phyloP scores from a whole-genome alignment of 2,888 invertebrate species.

The Eupeodes latifasciatus region DNA sequence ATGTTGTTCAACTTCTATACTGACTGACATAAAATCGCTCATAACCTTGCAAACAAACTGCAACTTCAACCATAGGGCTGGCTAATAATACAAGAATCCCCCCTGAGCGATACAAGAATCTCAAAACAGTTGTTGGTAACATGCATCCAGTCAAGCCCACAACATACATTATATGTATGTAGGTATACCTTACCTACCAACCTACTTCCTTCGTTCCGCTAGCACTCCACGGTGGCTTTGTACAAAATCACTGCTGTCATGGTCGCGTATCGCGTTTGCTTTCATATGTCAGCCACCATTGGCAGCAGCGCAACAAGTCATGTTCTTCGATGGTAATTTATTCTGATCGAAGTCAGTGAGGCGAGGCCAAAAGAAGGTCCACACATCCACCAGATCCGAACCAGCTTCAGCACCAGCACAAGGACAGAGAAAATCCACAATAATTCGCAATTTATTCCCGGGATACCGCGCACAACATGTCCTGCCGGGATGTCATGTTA shows the following conservation, averaged over 20 bases:
- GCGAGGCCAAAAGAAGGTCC: no score
- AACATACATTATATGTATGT: not conserved
- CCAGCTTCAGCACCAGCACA: constrained; percentile 16
- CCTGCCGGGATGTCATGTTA: constrained; percentile 64
- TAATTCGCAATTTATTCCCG: constrained; percentile 53
- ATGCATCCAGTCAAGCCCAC: constrained; percentile 63
- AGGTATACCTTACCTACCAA: no score
- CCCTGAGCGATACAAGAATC: constrained; percentile 64
- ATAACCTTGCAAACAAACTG: constrained; percentile 37
- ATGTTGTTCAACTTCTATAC: constrained; percentile 53
- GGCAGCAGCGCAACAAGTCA: constrained; percentile 73
- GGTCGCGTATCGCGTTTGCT: constrained; percentile 70
- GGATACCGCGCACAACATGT: constrained; percentile 39
- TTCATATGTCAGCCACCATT: constrained; percentile 74
- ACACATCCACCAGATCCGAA: no score
- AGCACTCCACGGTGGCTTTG: not conserved
- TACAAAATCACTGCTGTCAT: constrained; percentile 41
- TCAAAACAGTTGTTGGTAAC: constrained; percentile 58
- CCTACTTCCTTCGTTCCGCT: not conserved
- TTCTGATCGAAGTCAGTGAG: constrained; percentile 50
- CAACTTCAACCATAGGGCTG: constrained; percentile 33
- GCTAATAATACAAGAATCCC: constrained; percentile 67
- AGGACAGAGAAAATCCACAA: constrained; percentile 37
- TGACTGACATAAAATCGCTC: constrained; percentile 50
- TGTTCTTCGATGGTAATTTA: constrained; percentile 72